Conservation (phyloP, 1,140 invertebrate species). For the Penaeus indicus region DNA sequence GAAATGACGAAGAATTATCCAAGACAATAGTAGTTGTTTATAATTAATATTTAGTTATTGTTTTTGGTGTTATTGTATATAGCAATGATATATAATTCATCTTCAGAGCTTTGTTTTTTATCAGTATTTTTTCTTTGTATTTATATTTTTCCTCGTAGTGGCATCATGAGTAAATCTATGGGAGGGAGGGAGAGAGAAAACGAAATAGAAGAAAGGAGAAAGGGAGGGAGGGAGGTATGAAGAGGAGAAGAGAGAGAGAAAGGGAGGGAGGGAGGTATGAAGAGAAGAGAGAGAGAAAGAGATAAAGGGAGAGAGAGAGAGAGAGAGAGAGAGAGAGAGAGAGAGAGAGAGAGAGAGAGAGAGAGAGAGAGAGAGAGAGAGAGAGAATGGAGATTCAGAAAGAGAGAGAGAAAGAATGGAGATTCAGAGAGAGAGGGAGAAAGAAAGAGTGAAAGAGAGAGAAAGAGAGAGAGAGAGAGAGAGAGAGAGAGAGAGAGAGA, state of each 20-base stretch:
- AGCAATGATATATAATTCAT: too few species aligned
- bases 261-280: not conserved
- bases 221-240: not conserved
- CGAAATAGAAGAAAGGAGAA: not conserved
- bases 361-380: not conserved
- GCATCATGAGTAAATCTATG: not conserved
- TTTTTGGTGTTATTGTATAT: too few species aligned
- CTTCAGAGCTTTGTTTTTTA: too few species aligned
- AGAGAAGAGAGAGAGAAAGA: constrained; percentile 20
- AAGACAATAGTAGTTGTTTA: too few species aligned
- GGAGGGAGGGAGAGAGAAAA: constrained; percentile 13
- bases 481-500: not conserved
- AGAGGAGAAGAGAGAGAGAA: not conserved
- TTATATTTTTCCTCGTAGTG: too few species aligned
- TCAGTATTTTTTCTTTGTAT: too few species aligned
- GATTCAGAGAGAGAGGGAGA: not conserved
- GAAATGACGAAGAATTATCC: too few species aligned
- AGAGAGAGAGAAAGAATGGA: not conserved
- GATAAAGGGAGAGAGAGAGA: not conserved
- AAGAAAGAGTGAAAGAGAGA: not conserved
- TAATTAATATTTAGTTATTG: too few species aligned
- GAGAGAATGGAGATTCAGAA: not conserved
- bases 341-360: not conserved
- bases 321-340: not conserved
- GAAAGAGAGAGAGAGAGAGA: not conserved